A percentile compares a stretch with the other conserved stretches of the same genome.
phyloP scores from a whole-genome alignment of 1,140 invertebrate species.

The Penaeus japonicus region DNA sequence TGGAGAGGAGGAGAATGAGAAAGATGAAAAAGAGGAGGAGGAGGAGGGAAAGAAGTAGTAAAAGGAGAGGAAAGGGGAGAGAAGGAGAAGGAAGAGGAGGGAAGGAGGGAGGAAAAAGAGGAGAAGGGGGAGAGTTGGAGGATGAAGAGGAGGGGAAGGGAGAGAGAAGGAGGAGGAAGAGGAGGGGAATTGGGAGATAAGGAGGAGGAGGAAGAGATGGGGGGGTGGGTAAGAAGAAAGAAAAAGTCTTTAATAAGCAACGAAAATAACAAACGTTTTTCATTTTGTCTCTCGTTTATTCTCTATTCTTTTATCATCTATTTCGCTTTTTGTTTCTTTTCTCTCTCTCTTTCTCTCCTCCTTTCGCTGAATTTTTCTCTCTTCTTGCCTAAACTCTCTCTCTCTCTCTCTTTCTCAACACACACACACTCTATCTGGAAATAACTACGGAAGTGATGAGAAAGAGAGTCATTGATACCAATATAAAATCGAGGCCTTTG shows the following conservation, averaged over 20 bases:
- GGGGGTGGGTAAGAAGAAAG: background rate
- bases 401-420: conserved; percentile 14
- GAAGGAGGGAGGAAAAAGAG: background rate
- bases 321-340: background rate
- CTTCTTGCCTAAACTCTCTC: background rate
- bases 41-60: background rate
- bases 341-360: background rate
- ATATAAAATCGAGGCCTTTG: background rate
- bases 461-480: background rate
- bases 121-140: background rate
- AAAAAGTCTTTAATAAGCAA: background rate
- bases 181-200: background rate
- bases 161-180: background rate
- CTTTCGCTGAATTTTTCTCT: background rate
- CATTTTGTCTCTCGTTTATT: background rate
- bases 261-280: background rate
- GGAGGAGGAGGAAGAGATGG: background rate
- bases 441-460: background rate
- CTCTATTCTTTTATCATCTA: background rate
- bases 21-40: background rate
- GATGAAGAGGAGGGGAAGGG: background rate
- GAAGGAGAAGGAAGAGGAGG: background rate
- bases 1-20: background rate
- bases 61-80: background rate
- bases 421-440: background rate